These are phyloP conservation scores for Pteronura brasiliensis DNA, from an alignment of 2,113 vertebrate species.

Conservation along the genomic window DNA sequence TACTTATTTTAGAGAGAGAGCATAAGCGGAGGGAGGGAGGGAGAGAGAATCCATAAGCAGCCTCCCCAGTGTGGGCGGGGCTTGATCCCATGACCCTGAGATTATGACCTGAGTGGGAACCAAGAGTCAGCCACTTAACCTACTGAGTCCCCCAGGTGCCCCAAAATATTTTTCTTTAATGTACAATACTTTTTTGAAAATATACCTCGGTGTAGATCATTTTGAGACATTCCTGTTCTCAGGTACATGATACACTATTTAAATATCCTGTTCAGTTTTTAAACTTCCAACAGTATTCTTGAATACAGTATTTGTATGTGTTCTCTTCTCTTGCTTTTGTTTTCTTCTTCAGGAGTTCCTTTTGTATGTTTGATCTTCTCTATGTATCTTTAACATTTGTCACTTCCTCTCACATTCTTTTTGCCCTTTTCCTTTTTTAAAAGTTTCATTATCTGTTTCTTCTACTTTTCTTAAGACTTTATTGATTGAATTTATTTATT, in stretches of 20 bases:
- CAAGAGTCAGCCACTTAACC: neutral
- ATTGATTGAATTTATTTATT: neutral
- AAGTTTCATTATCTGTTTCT: neutral
- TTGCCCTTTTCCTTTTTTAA: neutral
- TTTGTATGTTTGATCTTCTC: neutral
- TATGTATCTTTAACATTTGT: neutral
- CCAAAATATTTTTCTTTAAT: neutral
- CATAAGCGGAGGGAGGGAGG: neutral
- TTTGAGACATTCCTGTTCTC: neutral
- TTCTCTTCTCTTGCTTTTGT: neutral
- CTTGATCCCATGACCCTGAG: neutral
- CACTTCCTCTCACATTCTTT: neutral
- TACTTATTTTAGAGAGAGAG: neutral
- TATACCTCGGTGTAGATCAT: too few relatives aligned
- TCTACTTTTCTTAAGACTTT: neutral
- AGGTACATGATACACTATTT: neutral
- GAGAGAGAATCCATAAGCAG: neutral
- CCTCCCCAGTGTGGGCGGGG: neutral
- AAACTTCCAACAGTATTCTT: neutral
- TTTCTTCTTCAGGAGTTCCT: neutral
- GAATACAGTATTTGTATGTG: neutral
- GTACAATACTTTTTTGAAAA: neutral
- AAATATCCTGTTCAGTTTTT: neutral
- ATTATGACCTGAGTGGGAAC: neutral
- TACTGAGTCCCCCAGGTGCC: too few relatives aligned